Evolutionary conservation across 1,140 invertebrate species (phyloP), one percentile per base, ranked within the genome.

Genomic region (Dinoponera quadriceps): DNA sequence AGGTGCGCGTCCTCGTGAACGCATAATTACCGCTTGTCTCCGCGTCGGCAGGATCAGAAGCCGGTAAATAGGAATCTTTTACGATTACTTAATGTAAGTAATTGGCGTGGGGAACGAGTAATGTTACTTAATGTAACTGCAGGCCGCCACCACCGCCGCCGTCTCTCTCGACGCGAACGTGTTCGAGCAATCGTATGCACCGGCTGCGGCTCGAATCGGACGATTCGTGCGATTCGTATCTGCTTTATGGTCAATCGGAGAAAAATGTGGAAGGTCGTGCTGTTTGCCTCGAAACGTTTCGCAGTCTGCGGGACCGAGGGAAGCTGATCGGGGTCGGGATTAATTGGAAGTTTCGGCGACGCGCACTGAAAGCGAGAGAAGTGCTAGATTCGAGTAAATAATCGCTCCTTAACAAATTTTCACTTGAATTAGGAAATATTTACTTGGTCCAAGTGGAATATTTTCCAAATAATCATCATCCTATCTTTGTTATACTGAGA

Each of bases 21-120:
- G 87, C 87, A 88, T 88, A 88, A 88, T 88, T 88, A 88, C 78
- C 66, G 83, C 86, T 87, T 88, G 87, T 88, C 87, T 82, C 71
- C 66, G 62, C 62, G 77, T 88, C 87, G 86, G 86, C 87, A 83
- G 66, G 87, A 88, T 88, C 87, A 88, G 87, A 88, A 88, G 87
- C 77, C 77, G 48, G 59, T 16, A 80, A 54, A 59, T 74, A 54
- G 62, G 87, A 85, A 85, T 88, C 87, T 82, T 84, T 88, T 85
- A 78, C 86, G 85, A 85, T 88, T 88, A 88, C 87, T 88, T 88
- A 88, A 88, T 57, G 86, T 69, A 80, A 88, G 86, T 88, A 88
- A 88, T 88, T 85, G 87, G 77, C 86, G 66, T 75, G 83, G 44
- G 71, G 65, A 84, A 68, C 49, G 69, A 78, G 86, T 82, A 83